These are phyloP conservation scores for Propsilocerus akamusi DNA, from an alignment of 1,140 invertebrate genomes.

Conservation along the genomic window DNA sequence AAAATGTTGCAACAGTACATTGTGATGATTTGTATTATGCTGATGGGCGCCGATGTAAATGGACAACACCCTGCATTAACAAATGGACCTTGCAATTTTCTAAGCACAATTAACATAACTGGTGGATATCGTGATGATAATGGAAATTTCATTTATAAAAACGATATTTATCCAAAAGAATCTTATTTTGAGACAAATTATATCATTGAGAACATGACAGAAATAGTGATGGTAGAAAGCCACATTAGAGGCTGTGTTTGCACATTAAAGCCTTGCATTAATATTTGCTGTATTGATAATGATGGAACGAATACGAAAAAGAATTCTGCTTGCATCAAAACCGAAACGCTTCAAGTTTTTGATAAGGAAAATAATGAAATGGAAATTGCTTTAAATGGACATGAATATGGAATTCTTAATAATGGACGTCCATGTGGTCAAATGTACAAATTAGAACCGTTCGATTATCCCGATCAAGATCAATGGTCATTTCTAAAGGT, in stretches of 20 bases:
- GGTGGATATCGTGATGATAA: not conserved
- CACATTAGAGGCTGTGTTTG: not conserved
- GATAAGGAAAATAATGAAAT: not conserved
- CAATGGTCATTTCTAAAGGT: not conserved
- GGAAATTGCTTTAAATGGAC: not conserved
- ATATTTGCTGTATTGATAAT: not conserved
- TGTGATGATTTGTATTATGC: not conserved
- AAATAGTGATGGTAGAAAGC: not conserved
- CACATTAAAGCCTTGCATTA: not conserved
- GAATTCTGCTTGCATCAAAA: not conserved
- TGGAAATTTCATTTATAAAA: not conserved
- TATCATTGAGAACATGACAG: not conserved
- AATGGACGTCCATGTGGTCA: not conserved
- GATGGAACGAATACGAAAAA: not conserved
- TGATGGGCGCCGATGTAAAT: not conserved
- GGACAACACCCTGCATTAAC: not conserved
- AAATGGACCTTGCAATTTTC: not conserved
- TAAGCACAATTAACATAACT: not conserved
- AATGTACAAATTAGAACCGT: not conserved
- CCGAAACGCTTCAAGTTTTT: not conserved
- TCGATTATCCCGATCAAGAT: not conserved
- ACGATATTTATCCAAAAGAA: not conserved
- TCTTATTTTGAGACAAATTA: not conserved
- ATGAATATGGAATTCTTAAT: not conserved
- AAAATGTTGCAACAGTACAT: not conserved